Conservation (phyloP, 2,888 invertebrate species). For the Rhimphoctona megacephalus region DNA sequence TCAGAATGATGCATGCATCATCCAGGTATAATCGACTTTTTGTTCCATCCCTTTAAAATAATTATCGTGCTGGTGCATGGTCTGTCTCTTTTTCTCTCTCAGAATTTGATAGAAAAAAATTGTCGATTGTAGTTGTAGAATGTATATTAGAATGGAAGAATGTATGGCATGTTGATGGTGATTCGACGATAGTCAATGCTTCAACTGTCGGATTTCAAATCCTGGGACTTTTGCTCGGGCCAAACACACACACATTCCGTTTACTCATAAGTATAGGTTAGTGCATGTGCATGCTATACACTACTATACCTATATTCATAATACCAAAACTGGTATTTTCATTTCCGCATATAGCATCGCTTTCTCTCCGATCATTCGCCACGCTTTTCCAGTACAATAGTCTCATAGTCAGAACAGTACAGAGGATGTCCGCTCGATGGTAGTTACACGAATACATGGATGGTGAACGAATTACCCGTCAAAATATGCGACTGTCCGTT, state of each 20-base stretch:
- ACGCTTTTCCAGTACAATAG: constrained; percentile 58
- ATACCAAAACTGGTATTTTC: constrained; percentile 69
- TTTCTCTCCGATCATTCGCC: constrained; percentile 45
- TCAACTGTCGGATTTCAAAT: constrained; percentile 36
- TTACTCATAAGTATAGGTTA: constrained; percentile 23
- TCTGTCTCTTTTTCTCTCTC: background rate
- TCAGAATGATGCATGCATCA: background rate
- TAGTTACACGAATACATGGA: constrained; percentile 55
- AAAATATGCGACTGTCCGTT: constrained; percentile 56
- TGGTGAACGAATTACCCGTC: constrained; percentile 60
- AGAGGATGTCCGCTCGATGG: constrained; percentile 28
- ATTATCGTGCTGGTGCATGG: constrained; percentile 40
- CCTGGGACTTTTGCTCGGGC: constrained; percentile 31
- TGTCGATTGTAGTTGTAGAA: background rate
- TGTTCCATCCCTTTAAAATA: constrained; percentile 52
- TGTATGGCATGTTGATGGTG: constrained; percentile 31
- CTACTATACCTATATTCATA: constrained; percentile 42
- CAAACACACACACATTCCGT: constrained; percentile 15
- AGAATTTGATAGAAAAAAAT: constrained; percentile 37
- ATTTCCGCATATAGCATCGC: constrained; percentile 57
- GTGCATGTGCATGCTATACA: background rate
- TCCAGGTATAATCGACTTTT: constrained; percentile 51
- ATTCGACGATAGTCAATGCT: constrained; percentile 55
- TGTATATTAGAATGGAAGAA: background rate
- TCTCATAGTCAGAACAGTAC: background rate